Evolutionary conservation across 2,113 vertebrate species (phyloP).

Genomic region (Trochalopteron elliotii): DNA sequence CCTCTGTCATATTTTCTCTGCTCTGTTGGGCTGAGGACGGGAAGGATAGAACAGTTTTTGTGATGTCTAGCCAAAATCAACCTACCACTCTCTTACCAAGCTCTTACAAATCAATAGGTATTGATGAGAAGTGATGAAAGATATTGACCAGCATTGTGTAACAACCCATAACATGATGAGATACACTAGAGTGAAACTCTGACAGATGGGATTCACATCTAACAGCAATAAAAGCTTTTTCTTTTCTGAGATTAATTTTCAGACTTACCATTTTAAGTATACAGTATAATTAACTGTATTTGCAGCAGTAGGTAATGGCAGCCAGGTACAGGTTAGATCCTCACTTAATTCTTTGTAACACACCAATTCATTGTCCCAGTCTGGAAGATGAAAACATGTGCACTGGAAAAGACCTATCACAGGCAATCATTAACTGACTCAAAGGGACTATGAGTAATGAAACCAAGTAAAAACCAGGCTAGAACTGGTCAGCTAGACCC

Average conservation of each 20-base stretch:
- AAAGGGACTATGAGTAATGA: background rate
- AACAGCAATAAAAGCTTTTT: background rate
- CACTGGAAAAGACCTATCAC: background rate
- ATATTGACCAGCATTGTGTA: background rate
- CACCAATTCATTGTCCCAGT: conserved; percentile 42
- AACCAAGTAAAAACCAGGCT: background rate
- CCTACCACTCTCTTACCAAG: background rate
- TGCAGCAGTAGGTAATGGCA: background rate
- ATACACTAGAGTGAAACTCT: background rate
- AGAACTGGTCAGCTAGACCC: background rate
- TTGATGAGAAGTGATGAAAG: background rate
- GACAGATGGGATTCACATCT: background rate
- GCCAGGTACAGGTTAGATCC: conserved; percentile 46
- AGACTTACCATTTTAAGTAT: conserved; percentile 63
- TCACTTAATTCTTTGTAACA: conserved; percentile 39
- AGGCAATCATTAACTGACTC: background rate
- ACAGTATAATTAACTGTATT: background rate
- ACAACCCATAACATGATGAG: background rate
- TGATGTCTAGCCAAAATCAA: background rate
- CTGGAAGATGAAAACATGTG: conserved; percentile 29
- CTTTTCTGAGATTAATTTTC: background rate
- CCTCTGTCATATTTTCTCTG: background rate
- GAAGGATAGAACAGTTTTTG: background rate
- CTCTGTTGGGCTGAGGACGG: background rate
- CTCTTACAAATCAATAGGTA: background rate